Conservation (phyloP, 2,888 invertebrate genomes). For the Acrobasis consociella region DNA sequence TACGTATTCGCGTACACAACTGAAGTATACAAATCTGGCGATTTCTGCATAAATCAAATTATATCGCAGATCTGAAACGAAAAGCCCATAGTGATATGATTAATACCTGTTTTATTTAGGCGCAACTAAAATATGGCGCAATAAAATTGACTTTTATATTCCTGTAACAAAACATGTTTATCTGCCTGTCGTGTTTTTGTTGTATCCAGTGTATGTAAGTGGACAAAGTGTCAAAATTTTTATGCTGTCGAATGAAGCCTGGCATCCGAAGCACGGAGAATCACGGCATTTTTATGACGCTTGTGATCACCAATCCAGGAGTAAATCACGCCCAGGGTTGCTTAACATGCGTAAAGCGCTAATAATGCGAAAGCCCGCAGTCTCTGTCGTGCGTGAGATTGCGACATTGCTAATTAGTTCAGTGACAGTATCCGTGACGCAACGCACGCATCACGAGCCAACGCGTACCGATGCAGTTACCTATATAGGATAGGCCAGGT, state of each 20-base stretch:
- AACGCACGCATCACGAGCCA: constrained; percentile 55
- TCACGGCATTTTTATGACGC: too few species aligned
- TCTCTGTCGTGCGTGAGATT: constrained; percentile 10
- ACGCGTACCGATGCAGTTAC: constrained; percentile 45
- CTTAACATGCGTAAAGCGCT: too few species aligned
- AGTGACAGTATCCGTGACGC: constrained; percentile 42
- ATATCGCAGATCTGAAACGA: background rate
- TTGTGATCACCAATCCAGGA: too few species aligned
- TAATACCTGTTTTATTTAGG: background rate
- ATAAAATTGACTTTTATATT: constrained; percentile 2
- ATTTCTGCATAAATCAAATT: background rate
- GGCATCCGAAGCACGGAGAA: too few species aligned
- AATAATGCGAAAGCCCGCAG: too few species aligned
- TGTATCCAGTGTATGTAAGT: too few species aligned
- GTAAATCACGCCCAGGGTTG: too few species aligned
- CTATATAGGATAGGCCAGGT: constrained; percentile 46
- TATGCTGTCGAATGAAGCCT: too few species aligned
- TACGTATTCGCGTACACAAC: constrained; percentile 2
- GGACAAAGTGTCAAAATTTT: too few species aligned
- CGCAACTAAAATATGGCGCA: background rate
- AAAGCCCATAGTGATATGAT: background rate
- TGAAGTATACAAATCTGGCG: background rate
- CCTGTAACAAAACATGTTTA: background rate
- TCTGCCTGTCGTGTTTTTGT: background rate
- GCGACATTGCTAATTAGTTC: constrained; percentile 49